Evolutionary conservation across 2,888 invertebrate genomes (phyloP).

Genomic region (Busseola fusca): DNA sequence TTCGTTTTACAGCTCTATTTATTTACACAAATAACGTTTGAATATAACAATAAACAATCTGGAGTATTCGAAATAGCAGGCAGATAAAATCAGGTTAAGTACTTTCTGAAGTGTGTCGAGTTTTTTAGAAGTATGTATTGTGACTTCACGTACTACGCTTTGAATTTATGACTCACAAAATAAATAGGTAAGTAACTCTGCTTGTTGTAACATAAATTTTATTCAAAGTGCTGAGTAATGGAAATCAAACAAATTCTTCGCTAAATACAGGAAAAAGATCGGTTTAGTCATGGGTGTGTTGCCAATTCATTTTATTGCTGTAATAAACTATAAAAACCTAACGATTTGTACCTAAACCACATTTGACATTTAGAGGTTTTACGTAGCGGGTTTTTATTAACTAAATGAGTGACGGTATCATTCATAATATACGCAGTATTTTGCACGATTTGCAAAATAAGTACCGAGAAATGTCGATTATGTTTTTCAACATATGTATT

Average conservation of each 20-base stretch:
- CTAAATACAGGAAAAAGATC: slow-evolving; percentile 14
- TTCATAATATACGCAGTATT: slow-evolving; percentile 8
- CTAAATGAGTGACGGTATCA: slow-evolving; percentile 2
- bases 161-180: slow-evolving; percentile 43
- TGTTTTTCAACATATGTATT: background rate
- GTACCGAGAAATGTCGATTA: background rate
- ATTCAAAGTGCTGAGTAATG: slow-evolving; percentile 47
- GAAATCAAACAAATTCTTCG: slow-evolving; percentile 23
- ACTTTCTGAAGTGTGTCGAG: slow-evolving; percentile 26
- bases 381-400: slow-evolving; percentile 18
- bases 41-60: slow-evolving; percentile 43
- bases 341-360: slow-evolving; percentile 22
- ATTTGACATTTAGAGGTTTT: slow-evolving; percentile 14
- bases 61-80: slow-evolving; percentile 23
- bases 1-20: slow-evolving; percentile 26
- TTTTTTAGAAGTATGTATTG: slow-evolving; percentile 29
- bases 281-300: slow-evolving; percentile 40
- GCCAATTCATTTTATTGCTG: slow-evolving; percentile 28
- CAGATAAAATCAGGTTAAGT: slow-evolving; percentile 47
- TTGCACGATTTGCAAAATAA: background rate
- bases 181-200: slow-evolving; percentile 26
- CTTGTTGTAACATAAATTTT: slow-evolving; percentile 21
- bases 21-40: slow-evolving; percentile 23
- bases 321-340: slow-evolving; percentile 12
- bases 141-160: slow-evolving; percentile 19